Evolutionary conservation across 2,888 invertebrate species (phyloP).

Genomic region (Temnothorax ravouxi): DNA sequence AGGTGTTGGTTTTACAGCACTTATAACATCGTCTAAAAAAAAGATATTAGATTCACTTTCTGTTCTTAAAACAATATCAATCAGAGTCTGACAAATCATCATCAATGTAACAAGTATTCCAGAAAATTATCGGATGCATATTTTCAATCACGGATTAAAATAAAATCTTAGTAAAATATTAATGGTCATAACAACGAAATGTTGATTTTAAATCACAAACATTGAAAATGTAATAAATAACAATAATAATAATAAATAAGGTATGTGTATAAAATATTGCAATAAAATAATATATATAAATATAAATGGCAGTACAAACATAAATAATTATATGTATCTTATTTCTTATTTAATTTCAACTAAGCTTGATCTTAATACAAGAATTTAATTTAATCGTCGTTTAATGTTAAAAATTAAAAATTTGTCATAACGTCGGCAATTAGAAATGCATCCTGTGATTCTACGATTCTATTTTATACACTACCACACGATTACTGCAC

Average conservation of each 20-base stretch:
- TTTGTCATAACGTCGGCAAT: neutral
- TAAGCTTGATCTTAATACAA: neutral
- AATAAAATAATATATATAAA: constrained; percentile 1
- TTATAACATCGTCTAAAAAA: constrained; percentile 26
- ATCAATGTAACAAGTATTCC: neutral
- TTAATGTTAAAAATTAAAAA: neutral
- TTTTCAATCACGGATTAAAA: neutral
- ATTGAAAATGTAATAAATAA: neutral
- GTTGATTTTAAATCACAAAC: neutral
- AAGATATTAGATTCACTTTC: constrained; percentile 52
- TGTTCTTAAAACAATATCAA: neutral
- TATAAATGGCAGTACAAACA: neutral
- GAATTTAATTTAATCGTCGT: constrained; percentile 1
- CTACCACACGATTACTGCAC: constrained; percentile 37
- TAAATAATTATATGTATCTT: constrained; percentile 11
- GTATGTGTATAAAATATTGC: neutral
- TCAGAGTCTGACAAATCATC: neutral
- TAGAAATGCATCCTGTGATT: neutral
- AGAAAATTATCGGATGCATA: neutral
- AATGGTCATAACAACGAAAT: neutral
- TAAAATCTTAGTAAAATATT: neutral
- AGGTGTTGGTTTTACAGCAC: constrained; percentile 86
- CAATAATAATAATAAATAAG: neutral
- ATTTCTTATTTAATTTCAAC: neutral
- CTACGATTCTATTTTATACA: neutral